A percentile compares a stretch with the other conserved stretches of the same genome.
phyloP scores from a whole-genome alignment of 2,888 invertebrate species.

The Adelognathus sp. region DNA sequence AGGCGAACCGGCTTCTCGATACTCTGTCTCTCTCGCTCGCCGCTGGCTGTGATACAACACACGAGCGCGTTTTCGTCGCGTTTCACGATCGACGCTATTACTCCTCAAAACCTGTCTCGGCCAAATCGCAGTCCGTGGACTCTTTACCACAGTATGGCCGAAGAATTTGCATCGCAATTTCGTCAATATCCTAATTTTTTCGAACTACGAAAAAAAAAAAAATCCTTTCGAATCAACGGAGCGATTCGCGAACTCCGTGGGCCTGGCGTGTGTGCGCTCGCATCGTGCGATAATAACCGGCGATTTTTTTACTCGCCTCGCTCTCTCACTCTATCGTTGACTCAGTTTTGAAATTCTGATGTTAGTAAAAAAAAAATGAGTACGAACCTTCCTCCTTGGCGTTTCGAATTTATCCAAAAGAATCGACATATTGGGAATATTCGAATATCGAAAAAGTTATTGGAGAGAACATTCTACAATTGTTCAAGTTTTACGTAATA shows the following conservation, averaged over 20 bases:
- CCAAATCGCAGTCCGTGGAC: neutral
- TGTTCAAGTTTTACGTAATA: too few species aligned
- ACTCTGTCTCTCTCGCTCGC: too few species aligned
- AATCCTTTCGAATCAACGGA: neutral
- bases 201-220: neutral
- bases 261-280: neutral
- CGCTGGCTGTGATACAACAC: too few species aligned
- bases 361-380: neutral
- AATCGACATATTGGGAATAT: too few species aligned
- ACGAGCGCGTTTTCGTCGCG: slow-evolving; percentile 29
- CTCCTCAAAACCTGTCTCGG: neutral
- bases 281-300: slow-evolving; percentile 1
- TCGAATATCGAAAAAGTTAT: too few species aligned
- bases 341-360: neutral
- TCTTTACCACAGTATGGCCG: neutral
- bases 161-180: neutral
- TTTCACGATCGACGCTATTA: slow-evolving; percentile 18
- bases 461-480: too few species aligned
- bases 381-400: slow-evolving; percentile 51
- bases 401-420: slow-evolving; percentile 56
- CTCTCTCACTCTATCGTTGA: neutral
- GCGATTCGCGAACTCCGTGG: neutral
- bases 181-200: neutral
- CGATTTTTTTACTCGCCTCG: neutral
- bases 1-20: slow-evolving; percentile 53